These are phyloP conservation scores for Omphaloscelis lunosa DNA, from an alignment of 2,888 invertebrate species.

Conservation along the genomic window DNA sequence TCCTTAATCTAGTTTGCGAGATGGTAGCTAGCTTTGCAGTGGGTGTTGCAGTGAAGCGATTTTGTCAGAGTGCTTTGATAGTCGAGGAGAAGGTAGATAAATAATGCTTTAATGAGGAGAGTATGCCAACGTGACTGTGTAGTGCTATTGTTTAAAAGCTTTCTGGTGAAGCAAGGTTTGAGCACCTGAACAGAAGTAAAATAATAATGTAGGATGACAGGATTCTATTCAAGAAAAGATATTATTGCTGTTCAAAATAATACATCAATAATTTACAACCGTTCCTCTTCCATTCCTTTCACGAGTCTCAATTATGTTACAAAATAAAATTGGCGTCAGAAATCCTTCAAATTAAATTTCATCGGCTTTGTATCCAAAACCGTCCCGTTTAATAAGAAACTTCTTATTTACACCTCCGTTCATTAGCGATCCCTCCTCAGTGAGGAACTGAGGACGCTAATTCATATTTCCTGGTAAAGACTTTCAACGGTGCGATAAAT, in stretches of 20 bases:
- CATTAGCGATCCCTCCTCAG: slow-evolving; percentile 80
- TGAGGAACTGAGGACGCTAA: slow-evolving; percentile 81
- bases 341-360: slow-evolving; percentile 54
- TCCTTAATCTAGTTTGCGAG: slow-evolving; percentile 76
- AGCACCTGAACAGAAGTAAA: background rate
- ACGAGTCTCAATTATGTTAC: slow-evolving; percentile 32
- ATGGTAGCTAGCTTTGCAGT: slow-evolving; percentile 56
- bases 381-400: slow-evolving; percentile 66
- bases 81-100: slow-evolving; percentile 20
- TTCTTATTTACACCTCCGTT: slow-evolving; percentile 72
- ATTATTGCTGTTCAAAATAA: slow-evolving; percentile 4
- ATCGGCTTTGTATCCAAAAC: slow-evolving; percentile 59
- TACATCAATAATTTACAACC: background rate
- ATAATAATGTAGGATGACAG: background rate
- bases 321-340: slow-evolving; percentile 30
- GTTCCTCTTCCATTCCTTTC: background rate
- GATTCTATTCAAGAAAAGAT: background rate
- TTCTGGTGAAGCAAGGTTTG: background rate
- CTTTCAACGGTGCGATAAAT: slow-evolving; percentile 84
- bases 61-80: slow-evolving; percentile 43
- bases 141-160: background rate
- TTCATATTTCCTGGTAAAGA: slow-evolving; percentile 86
- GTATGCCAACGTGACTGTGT: background rate
- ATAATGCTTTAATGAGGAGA: slow-evolving; percentile 37
- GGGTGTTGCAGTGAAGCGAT: slow-evolving; percentile 45